Percentiles rank a stretch among this genome's conserved stretches.
Conservation (phyloP, 2,888 invertebrate species). For the Agriopis marginaria region DNA sequence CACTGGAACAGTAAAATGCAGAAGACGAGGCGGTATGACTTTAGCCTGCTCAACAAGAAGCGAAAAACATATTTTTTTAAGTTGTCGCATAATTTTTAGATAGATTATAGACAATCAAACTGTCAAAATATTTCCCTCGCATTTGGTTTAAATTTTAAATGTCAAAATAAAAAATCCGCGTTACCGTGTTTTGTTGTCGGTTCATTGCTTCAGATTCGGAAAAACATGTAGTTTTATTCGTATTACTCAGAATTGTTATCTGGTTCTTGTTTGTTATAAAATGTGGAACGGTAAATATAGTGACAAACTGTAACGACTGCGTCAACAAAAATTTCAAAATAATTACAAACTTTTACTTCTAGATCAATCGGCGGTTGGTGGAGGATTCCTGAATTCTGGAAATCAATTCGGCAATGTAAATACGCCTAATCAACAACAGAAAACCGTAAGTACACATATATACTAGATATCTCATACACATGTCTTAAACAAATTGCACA, state of each 20-base stretch:
- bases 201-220: neutral
- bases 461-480: neutral
- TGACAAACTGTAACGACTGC: neutral
- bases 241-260: neutral
- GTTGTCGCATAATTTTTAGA: too few species aligned
- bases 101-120: neutral
- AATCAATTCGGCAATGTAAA: constrained; percentile 79
- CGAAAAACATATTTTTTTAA: too few species aligned
- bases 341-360: neutral
- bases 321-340: neutral
- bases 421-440: constrained; percentile 78
- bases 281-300: constrained; percentile 68
- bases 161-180: too few species aligned
- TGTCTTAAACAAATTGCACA: neutral
- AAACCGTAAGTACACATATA: constrained; percentile 62
- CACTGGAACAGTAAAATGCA: too few species aligned
- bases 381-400: constrained; percentile 80
- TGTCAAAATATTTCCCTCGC: neutral
- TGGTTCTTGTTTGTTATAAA: neutral
- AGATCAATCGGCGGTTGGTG: constrained; percentile 81
- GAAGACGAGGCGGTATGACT: too few species aligned
- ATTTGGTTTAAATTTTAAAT: too few species aligned
- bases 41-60: too few species aligned
- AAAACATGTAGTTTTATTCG: neutral
- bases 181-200: neutral